Base-by-base conservation (phyloP, 2,888 invertebrate species). In the Platycheirus albimanus region DNA sequence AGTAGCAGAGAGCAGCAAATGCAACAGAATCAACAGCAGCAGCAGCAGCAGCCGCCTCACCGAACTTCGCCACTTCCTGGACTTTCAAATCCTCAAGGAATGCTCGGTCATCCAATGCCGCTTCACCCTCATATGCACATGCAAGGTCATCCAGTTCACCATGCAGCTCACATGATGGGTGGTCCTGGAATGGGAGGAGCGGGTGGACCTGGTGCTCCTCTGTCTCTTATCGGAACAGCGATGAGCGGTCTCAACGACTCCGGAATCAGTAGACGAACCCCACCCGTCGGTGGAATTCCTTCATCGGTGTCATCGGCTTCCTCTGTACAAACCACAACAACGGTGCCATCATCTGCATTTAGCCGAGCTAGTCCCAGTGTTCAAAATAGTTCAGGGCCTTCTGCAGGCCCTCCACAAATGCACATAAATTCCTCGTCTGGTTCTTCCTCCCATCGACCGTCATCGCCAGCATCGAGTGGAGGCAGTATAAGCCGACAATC, bases 361-460 rank as follows among this genome's bases (percentile, higher is more conserved):
- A 91, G 91, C 85, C 89, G 91, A 76, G 90, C 91, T 83, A 91
- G 91, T 88, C 91, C 91, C 61, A 91, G 90, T 86, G 91, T 91
- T 69, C 91, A 91, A 87, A 86, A 81, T 30, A 88, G 87, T 45
- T 87, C 88, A 51, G 85, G 85, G n/a, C 84, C 86, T 11, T 87
- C 87, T 66, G 87, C 88, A 20, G 87, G 87, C 49, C 80, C 85
- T 10, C 76, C 86, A 10, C 84, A 86, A 75, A 81, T 86, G 43
- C 84, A 86, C 30, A 86, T 84, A 30, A 88, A 87, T 30, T 86
- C 86, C 0, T 87, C 88, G 4, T 88, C 88, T 51, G 70, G 74
- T 64, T 67, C 72, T 61, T 85, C 86, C 45, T 88, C 88, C 0
- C 91, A 91, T 88, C 89, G 91, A 13, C 90, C 91, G 1, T 87